Percentiles rank a stretch among this genome's conserved stretches.
These are phyloP conservation scores for Rhinoptilus africanus DNA, from an alignment of 2,113 vertebrate species.

Conservation along the genomic window DNA sequence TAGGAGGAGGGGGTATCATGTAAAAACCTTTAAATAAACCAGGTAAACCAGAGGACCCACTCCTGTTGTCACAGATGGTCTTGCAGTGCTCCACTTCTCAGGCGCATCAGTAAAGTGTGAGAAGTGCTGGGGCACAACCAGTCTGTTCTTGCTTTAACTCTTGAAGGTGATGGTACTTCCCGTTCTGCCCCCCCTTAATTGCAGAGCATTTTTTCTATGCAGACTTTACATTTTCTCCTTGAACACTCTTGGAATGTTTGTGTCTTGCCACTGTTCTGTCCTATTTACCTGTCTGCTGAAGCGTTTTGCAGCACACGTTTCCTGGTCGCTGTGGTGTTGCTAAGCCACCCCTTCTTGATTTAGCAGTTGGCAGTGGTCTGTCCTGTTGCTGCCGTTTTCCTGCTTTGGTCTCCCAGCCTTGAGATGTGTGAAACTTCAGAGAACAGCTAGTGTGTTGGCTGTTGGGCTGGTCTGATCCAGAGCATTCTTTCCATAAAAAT, in stretches of 20 bases:
- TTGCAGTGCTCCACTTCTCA: not conserved
- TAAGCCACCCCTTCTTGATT: not conserved
- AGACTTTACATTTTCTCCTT: not conserved
- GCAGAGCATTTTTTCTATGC: not conserved
- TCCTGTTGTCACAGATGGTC: accelerated
- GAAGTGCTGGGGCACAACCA: not conserved
- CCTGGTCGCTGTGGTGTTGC: not conserved
- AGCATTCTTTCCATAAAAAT: not conserved
- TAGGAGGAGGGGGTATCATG: not conserved
- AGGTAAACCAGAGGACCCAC: not conserved
- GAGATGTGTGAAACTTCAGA: not conserved
- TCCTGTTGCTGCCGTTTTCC: not conserved
- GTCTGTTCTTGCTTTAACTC: not conserved
- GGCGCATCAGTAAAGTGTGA: not conserved
- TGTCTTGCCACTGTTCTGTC: not conserved
- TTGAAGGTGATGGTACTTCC: not conserved
- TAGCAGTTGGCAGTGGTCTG: not conserved
- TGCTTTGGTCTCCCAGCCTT: not conserved
- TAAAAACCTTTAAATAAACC: not conserved
- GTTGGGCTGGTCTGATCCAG: not conserved
- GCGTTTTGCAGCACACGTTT: accelerated
- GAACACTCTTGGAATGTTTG: not conserved
- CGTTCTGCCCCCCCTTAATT: not conserved
- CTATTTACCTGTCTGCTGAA: not conserved
- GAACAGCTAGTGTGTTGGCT: not conserved